Conservation (phyloP, 2,113 vertebrate genomes). For the Naja naja region DNA sequence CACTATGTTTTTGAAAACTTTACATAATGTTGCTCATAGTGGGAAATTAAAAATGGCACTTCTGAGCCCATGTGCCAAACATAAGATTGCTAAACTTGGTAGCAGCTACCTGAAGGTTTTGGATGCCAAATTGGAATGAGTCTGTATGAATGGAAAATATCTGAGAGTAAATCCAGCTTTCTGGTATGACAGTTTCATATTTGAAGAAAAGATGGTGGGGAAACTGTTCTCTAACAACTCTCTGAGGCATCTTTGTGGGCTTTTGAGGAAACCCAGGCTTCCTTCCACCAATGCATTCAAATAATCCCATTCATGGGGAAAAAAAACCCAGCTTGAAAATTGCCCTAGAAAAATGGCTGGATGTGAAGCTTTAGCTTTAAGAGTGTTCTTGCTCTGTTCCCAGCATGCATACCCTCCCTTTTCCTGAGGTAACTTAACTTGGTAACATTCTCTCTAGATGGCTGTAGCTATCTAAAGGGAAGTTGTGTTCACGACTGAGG, state of each 20-base stretch:
- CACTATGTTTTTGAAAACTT: neutral
- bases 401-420: neutral
- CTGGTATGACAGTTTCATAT: neutral
- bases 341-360: constrained; percentile 37
- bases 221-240: neutral
- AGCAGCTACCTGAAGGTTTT: neutral
- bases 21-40: neutral
- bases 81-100: neutral
- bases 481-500: constrained; percentile 77
- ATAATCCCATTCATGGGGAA: neutral
- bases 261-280: neutral
- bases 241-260: no score
- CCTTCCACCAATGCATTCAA: neutral
- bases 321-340: constrained; percentile 52
- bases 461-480: constrained; percentile 80
- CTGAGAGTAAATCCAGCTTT: neutral
- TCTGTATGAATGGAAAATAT: neutral
- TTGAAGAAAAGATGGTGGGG: neutral
- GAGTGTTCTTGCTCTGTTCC: constrained; percentile 29
- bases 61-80: neutral
- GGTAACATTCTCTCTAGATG: constrained; percentile 70
- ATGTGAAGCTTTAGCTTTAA: constrained; percentile 54
- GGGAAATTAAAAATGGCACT: neutral
- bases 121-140: neutral
- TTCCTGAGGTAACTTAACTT: constrained; percentile 59